Percentiles rank a stretch among this genome's conserved stretches.
Conservation (phyloP, 1,140 invertebrate species). For the Laupala kohalensis region DNA sequence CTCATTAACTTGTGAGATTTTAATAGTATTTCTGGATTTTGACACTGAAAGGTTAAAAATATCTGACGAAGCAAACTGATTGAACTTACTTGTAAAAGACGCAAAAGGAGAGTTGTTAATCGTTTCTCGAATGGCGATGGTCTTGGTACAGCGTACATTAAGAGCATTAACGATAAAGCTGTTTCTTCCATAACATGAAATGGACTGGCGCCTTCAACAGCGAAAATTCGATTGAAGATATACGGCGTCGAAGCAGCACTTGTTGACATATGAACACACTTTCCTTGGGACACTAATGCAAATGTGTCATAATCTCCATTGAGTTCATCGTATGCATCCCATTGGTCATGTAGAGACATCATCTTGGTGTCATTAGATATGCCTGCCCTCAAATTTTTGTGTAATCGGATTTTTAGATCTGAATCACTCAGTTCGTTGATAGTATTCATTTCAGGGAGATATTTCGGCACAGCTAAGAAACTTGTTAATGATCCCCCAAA, state of each 20-base stretch:
- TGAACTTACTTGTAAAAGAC: not conserved
- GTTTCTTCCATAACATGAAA: not conserved
- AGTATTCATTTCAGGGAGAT: not conserved
- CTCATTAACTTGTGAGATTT: no score
- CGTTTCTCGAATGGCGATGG: not conserved
- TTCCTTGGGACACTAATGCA: no score
- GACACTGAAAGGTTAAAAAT: no score
- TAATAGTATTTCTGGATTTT: no score
- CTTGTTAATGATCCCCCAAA: not conserved
- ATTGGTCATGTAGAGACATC: no score
- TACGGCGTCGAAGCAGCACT: no score
- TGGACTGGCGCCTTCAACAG: not conserved
- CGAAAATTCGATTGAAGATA: not conserved
- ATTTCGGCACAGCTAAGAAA: not conserved
- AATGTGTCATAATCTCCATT: no score
- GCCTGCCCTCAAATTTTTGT: not conserved
- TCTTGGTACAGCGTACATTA: not conserved
- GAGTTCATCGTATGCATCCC: no score
- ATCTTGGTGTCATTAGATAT: no score
- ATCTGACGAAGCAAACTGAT: no score
- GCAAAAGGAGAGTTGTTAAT: not conserved
- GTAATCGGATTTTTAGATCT: conserved; percentile 19
- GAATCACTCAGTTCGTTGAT: conserved; percentile 23
- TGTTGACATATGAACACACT: no score
- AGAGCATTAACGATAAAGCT: not conserved